Base-by-base conservation (phyloP, 1,140 invertebrate genomes). In the Melitaea cinxia region DNA sequence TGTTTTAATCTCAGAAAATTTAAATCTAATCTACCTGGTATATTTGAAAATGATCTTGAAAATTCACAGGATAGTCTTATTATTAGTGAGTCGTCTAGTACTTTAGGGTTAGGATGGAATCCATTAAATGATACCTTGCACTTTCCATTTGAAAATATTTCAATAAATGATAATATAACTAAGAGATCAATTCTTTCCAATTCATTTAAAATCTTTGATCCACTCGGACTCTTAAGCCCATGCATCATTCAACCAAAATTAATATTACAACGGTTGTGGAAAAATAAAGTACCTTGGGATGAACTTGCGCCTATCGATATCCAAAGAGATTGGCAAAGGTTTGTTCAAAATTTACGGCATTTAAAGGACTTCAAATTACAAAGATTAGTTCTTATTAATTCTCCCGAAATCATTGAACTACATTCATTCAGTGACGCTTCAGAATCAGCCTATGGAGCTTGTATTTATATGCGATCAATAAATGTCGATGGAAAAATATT, bases 161-260 rank as follows among this genome's bases (percentile, higher is more conserved):
- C 52, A 35, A 14, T 35, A 21, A 30, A 54, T 47, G 21, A 60
- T 39, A 70, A 71, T 7, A 14, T 39, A 39, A 39, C 37, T 15
- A 75, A 75, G 56, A 15, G 73, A 45, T 26, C 63, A 19, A 74
- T 78, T 17, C 24, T 78, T 28, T 78, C 76, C 4, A 63, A 59
- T 42, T 65, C 72, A 30, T 78, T 72, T 24, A 69, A 66, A 49
- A 65, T 78, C 19, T 78, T 75, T 30, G 73, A 75, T 47, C 72
- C 72, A 1, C 57, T 77, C 35, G 75, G 75, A 2, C 9, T 74
- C 2, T 19, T 77, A 26, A 66, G 69, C 57, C 67, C 72, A 6
- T 4, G 49, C 15, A 54, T 64, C 26, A 66, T 77, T 37, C 24
- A 45, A 17, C 56, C 65, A 21, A 78, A 78, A 65, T 61, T 77